phyloP scores from a whole-genome alignment of 2,888 invertebrate species.

The Eupithecia vulgata region DNA sequence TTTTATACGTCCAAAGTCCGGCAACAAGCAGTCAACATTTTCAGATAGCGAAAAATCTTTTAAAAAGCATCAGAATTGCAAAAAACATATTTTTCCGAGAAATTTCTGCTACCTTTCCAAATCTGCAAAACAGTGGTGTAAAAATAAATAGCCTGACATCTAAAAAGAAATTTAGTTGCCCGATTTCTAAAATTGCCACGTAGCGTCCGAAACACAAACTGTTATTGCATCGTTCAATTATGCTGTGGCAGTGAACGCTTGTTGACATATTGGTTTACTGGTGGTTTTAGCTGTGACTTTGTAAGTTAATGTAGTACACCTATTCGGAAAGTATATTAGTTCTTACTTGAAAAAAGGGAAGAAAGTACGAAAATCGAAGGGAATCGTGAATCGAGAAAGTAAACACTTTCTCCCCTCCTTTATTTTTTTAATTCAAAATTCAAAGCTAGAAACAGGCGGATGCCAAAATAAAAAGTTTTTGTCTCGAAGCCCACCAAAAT shows the following conservation, averaged over 20 bases:
- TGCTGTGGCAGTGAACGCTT: slow-evolving; percentile 17
- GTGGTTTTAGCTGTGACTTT: slow-evolving; percentile 5
- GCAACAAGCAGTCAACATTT: neutral
- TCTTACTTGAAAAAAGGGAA: no score
- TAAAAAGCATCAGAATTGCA: neutral
- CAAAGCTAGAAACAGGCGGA: no score
- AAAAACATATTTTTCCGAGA: neutral
- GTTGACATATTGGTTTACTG: slow-evolving; percentile 15
- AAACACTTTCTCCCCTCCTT: no score
- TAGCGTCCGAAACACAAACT: slow-evolving; percentile 26
- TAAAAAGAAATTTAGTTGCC: neutral
- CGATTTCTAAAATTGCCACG: slow-evolving; percentile 8
- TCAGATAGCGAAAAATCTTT: neutral
- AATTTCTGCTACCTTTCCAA: neutral
- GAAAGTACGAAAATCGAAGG: no score
- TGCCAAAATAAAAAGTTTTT: no score
- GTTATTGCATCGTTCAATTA: slow-evolving; percentile 33
- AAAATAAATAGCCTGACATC: neutral
- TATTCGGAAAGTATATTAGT: no score
- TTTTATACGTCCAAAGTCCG: no score
- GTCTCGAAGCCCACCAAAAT: no score
- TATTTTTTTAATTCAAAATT: no score
- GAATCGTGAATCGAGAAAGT: no score
- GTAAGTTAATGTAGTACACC: no score
- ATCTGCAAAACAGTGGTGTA: neutral